phyloP scores from a whole-genome alignment of 2,888 invertebrate genomes.

The Amaurobius ferox region DNA sequence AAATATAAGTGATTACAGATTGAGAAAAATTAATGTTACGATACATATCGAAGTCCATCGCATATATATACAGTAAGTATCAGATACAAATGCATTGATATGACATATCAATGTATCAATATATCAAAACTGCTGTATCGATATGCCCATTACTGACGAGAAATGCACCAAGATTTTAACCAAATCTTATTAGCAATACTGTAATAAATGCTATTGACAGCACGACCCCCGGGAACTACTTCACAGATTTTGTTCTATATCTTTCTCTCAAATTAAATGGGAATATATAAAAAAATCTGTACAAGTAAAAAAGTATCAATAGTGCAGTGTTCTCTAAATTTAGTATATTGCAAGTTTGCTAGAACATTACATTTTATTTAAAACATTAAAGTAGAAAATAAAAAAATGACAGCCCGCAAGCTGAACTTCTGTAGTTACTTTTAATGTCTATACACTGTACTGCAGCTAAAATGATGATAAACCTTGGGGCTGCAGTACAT shows the following conservation, averaged over 20 bases:
- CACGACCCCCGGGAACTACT: background rate
- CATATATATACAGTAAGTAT: no score
- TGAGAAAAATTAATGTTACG: no score
- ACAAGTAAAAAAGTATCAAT: background rate
- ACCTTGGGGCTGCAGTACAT: background rate
- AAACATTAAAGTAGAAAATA: slow-evolving; percentile 6
- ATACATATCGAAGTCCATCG: no score
- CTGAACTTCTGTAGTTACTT: background rate
- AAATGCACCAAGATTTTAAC: no score
- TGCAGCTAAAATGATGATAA: background rate
- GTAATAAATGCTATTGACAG: no score
- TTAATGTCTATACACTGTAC: background rate
- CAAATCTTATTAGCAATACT: no score
- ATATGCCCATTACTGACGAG: no score
- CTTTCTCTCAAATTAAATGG: background rate
- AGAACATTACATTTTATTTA: background rate
- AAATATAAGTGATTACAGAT: no score
- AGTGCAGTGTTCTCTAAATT: background rate
- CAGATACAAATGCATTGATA: no score
- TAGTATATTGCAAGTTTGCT: background rate
- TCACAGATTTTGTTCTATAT: background rate
- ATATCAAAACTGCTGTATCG: no score
- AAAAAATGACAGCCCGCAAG: background rate
- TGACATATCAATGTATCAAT: no score
- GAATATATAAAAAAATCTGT: background rate